Conservation (phyloP, 2,888 invertebrate species). For the Lasioglossum oenotherae region DNA sequence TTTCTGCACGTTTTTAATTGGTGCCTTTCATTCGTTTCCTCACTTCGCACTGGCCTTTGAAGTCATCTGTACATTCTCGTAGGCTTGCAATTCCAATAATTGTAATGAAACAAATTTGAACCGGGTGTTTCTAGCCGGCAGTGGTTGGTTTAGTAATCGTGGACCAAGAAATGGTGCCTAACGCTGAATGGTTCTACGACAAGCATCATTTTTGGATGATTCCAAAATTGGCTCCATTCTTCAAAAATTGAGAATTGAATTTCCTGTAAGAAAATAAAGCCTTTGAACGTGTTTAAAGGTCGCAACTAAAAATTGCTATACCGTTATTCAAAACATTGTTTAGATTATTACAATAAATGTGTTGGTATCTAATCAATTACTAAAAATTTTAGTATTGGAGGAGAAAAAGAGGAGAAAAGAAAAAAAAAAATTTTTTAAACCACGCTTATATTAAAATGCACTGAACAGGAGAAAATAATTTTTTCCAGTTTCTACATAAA, state of each 20-base stretch:
- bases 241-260: neutral
- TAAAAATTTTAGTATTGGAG: no score
- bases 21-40: neutral
- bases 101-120: neutral
- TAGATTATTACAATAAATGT: no score
- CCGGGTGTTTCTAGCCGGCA: no score
- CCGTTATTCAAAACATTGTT: no score
- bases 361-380: no score
- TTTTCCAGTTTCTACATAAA: no score
- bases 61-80: neutral
- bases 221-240: neutral
- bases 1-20: neutral
- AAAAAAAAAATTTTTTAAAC: no score
- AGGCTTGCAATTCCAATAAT: neutral
- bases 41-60: neutral
- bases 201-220: neutral
- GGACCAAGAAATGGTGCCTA: neutral
- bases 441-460: no score
- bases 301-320: no score
- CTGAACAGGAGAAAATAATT: no score
- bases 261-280: neutral
- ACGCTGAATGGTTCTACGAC: neutral
- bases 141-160: no score
- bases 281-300: neutral
- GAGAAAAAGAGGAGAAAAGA: no score